phyloP scores from a whole-genome alignment of 2,113 vertebrate genomes.

The Maccullochella peelii region DNA sequence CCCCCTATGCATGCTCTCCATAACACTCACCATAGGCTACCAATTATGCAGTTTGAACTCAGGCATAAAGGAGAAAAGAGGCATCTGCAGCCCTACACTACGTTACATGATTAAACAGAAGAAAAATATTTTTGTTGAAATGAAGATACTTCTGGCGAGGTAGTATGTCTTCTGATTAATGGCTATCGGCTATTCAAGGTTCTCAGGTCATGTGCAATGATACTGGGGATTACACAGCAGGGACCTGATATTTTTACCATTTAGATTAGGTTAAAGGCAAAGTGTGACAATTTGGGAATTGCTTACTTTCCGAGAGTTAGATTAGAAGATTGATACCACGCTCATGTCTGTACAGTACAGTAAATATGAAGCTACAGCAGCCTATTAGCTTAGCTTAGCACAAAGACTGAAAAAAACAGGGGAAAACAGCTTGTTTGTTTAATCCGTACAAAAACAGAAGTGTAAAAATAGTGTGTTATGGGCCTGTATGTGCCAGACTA shows the following conservation, averaged over 20 bases:
- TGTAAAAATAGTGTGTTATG: background rate
- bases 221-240: background rate
- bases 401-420: background rate
- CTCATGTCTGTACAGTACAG: background rate
- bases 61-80: constrained; percentile 54
- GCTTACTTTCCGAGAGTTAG: background rate
- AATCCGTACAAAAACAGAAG: background rate
- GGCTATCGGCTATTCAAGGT: background rate
- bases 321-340: background rate
- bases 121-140: background rate
- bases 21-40: constrained; percentile 54
- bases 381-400: background rate
- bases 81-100: constrained; percentile 14
- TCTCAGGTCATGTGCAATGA: background rate
- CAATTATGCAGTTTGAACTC: constrained; percentile 70
- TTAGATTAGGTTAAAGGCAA: constrained; percentile 3
- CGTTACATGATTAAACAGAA: background rate
- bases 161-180: background rate
- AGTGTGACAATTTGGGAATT: background rate
- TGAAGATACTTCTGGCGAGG: background rate
- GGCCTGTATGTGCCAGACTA: background rate
- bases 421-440: background rate
- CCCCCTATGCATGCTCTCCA: constrained; percentile 32
- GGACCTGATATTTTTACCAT: background rate
- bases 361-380: background rate